Percentiles rank a stretch among this genome's conserved stretches.
Conservation (phyloP, 2,888 invertebrate genomes). For the Pseudococcus jackbeardsleyi region DNA sequence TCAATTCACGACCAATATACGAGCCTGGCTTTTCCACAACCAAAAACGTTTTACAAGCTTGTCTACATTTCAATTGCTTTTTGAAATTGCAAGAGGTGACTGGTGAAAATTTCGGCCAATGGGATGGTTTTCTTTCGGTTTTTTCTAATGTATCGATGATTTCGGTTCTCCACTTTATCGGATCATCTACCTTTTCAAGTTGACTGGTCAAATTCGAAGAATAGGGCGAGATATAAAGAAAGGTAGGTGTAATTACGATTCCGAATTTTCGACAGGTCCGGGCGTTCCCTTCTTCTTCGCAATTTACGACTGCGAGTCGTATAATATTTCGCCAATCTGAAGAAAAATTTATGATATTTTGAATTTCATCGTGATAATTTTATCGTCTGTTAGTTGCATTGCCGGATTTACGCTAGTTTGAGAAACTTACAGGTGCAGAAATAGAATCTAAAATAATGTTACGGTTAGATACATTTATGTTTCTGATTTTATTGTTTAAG, state of each 20-base stretch:
- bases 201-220: constrained; percentile 75
- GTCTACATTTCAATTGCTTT: background rate
- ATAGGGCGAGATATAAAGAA: constrained; percentile 83
- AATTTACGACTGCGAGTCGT: constrained; percentile 85
- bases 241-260: constrained; percentile 82
- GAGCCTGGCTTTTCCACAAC: constrained; percentile 40
- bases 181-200: constrained; percentile 70
- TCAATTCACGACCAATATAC: constrained; percentile 58
- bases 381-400: background rate
- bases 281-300: constrained; percentile 86
- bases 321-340: constrained; percentile 82
- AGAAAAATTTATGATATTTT: constrained; percentile 65
- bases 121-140: background rate
- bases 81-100: background rate
- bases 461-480: too few relatives aligned
- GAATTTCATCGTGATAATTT: background rate
- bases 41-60: background rate
- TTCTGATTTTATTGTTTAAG: too few relatives aligned
- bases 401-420: background rate
- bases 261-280: constrained; percentile 90
- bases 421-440: background rate
- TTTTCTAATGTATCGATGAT: constrained; percentile 63
- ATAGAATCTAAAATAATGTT: background rate
- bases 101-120: constrained; percentile 45
- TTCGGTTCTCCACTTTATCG: constrained; percentile 72